Evolutionary conservation across 1,140 invertebrate species (phyloP).

Genomic region (Myzus persicae): DNA sequence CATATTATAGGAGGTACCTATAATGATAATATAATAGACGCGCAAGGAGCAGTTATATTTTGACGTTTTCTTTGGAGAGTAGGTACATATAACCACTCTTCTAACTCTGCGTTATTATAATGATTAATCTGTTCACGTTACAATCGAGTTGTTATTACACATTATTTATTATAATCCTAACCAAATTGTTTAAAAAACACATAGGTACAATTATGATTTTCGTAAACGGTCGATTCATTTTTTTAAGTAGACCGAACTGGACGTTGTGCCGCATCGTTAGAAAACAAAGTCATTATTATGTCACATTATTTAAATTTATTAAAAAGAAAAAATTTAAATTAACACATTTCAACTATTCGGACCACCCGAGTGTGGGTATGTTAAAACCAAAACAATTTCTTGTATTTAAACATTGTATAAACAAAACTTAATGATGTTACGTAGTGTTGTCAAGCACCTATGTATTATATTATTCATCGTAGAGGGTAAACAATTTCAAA

Average conservation of each 20-base stretch:
- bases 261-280: not conserved
- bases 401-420: not conserved
- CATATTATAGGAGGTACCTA: no score
- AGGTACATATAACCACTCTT: not conserved
- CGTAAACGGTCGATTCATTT: not conserved
- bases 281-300: not conserved
- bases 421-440: not conserved
- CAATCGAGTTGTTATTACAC: not conserved
- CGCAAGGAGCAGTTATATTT: not conserved
- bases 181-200: not conserved
- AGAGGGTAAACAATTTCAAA: not conserved
- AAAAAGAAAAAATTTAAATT: no score
- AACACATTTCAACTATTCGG: not conserved
- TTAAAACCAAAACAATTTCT: not conserved
- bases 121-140: not conserved
- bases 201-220: not conserved
- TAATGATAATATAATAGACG: not conserved
- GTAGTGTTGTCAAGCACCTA: not conserved
- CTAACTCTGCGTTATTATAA: not conserved
- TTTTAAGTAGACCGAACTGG: constrained; percentile 15
- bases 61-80: not conserved
- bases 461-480: not conserved
- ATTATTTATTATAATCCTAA: not conserved
- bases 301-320: constrained; percentile 16
- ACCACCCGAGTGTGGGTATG: not conserved